phyloP scores from a whole-genome alignment of 2,113 vertebrate species.

The Rhinolophus ferrumequinum region DNA sequence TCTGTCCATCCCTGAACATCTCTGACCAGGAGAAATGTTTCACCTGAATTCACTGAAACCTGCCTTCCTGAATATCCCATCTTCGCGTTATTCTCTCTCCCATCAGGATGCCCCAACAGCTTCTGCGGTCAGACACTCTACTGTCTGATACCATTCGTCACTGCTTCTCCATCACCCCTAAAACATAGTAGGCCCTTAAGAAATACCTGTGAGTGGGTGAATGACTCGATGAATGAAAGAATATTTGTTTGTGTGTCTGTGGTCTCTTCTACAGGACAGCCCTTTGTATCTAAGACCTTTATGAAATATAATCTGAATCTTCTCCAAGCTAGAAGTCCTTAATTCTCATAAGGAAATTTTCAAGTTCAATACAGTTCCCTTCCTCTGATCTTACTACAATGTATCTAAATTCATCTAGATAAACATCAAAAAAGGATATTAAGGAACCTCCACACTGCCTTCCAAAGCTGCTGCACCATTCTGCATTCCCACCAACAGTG shows the following conservation, averaged over 20 bases:
- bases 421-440: background rate
- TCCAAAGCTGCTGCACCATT: no score
- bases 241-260: background rate
- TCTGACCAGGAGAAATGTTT: background rate
- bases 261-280: background rate
- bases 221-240: background rate
- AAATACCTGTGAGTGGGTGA: background rate
- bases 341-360: background rate
- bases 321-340: background rate
- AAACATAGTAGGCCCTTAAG: background rate
- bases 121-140: background rate
- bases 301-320: background rate
- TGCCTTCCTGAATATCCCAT: background rate
- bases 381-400: background rate
- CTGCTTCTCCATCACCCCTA: background rate
- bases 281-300: background rate
- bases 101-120: accelerated
- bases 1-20: background rate
- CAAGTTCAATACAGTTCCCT: background rate
- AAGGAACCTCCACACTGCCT: no score
- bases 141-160: background rate
- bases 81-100: background rate
- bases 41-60: background rate
- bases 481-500: no score
- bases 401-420: background rate